A percentile compares a stretch with the other conserved stretches of the same genome.
Evolutionary conservation across 2,888 invertebrate genomes (phyloP).

Genomic region (Diarsia brunnea): DNA sequence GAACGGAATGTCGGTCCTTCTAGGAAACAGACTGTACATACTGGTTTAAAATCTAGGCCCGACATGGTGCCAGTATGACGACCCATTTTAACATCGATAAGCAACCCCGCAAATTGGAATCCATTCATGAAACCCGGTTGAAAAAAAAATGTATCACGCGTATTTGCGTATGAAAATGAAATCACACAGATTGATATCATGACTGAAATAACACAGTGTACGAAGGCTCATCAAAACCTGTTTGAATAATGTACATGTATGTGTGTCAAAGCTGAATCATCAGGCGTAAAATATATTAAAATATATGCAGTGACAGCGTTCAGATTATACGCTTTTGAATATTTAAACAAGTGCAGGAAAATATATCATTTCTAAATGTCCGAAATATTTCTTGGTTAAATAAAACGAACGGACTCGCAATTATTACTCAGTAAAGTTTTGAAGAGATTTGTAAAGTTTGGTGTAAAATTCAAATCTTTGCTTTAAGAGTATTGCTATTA

Average conservation of each 20-base stretch:
- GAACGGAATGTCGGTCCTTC: no score
- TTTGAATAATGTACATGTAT: conserved; percentile 70
- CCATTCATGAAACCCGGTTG: conserved; percentile 9
- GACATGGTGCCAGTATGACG: background rate
- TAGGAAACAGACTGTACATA: background rate
- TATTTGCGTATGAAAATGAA: conserved; percentile 59
- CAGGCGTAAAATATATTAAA: conserved; percentile 72
- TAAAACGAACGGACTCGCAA: conserved; percentile 23
- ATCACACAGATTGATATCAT: conserved; percentile 64
- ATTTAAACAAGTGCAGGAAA: conserved; percentile 45
- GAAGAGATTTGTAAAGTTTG: conserved; percentile 43
- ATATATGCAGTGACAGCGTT: conserved; percentile 67
- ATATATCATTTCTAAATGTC: conserved; percentile 24
- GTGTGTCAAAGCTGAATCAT: conserved; percentile 69
- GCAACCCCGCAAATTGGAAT: conserved; percentile 40
- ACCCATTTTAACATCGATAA: conserved; percentile 18
- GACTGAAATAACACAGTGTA: conserved; percentile 66
- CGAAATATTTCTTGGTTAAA: conserved; percentile 28
- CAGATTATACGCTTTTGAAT: conserved; percentile 64
- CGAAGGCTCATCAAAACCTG: conserved; percentile 69
- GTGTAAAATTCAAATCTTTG: conserved; percentile 48
- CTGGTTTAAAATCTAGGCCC: background rate
- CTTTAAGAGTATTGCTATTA: conserved; percentile 48
- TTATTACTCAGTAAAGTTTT: conserved; percentile 44
- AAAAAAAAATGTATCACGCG: conserved; percentile 27